Evolutionary conservation across 2,113 vertebrate species (phyloP), one percentile per base, ranked within the genome.

Genomic region (Marmota monax): DNA sequence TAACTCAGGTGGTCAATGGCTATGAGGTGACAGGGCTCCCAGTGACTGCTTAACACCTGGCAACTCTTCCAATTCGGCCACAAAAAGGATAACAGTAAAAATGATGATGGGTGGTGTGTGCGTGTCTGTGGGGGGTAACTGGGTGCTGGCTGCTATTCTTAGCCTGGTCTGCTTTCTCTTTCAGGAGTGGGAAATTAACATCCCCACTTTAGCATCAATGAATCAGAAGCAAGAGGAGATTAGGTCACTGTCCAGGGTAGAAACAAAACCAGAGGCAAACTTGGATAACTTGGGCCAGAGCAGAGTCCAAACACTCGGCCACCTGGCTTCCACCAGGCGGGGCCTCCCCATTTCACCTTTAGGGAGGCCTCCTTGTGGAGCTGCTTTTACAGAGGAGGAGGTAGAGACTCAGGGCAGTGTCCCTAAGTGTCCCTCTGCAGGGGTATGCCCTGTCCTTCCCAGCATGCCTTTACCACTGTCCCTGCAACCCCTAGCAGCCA

Each of bases 261-360:
- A 58, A 23, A 58, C 56, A 63, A 63, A 27, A 45, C 37, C 25
- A 84, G 27, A 51, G 4, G 51, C 45, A 18, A 18, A 22, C 10
- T 0, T 0, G 18, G 56, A 67, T 3, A 1, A 78, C 17, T 61
- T 2, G 20, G 77, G 67, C 22, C 12, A 16, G 25, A 63, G n/a
- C 16, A 1, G 0, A 2, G 17, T 4, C 8, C 56, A 34, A 51
- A 61, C 25, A 78, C 5, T 29, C 0, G 48, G 58, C 65, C 69
- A 6, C 11, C 34, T 23, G 1, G 4, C 32, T 56, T 51, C 16
- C 18, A 34, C 53, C 0, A 0, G 37, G 12, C 4, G 1, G 9
- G 5, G 25, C 3, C 39, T 45, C 32, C 14, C 42, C 2, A 25
- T 17, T 58, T n/a, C 27, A 67, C 23, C 39, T 29, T n/a, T 39